phyloP scores from a whole-genome alignment of 2,797 vertebrate species.

The Eulemur mongoz region DNA sequence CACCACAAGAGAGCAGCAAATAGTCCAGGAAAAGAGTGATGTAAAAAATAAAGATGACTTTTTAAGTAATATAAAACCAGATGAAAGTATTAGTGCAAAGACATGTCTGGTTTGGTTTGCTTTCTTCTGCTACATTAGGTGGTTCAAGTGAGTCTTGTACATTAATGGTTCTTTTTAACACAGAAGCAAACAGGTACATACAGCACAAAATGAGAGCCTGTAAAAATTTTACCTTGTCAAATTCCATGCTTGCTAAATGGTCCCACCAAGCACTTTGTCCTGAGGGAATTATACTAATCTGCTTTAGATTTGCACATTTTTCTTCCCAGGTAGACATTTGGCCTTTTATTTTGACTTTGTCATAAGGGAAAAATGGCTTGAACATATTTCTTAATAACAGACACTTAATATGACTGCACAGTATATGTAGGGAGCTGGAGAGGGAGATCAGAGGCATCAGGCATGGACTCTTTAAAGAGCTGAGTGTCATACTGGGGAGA shows the following conservation, averaged over 20 bases:
- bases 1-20: neutral
- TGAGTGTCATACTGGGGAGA: neutral
- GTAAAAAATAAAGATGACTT: neutral
- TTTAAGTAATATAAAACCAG: neutral
- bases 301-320: neutral
- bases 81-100: constrained; percentile 8
- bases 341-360: neutral
- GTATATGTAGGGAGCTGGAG: neutral
- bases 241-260: neutral
- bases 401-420: neutral
- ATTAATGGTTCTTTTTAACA: neutral
- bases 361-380: neutral
- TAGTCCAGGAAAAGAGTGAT: neutral
- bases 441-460: neutral
- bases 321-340: neutral
- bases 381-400: neutral
- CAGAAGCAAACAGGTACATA: neutral
- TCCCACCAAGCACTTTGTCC: neutral
- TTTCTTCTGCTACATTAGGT: constrained; percentile 13
- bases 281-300: neutral
- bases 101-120: neutral
- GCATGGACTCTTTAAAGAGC: neutral
- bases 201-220: neutral
- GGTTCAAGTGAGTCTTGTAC: neutral
- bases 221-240: neutral